A percentile compares a stretch with the other conserved stretches of the same genome.
Evolutionary conservation across 2,113 vertebrate genomes (phyloP).

Genomic region (Manacus vitellinus): DNA sequence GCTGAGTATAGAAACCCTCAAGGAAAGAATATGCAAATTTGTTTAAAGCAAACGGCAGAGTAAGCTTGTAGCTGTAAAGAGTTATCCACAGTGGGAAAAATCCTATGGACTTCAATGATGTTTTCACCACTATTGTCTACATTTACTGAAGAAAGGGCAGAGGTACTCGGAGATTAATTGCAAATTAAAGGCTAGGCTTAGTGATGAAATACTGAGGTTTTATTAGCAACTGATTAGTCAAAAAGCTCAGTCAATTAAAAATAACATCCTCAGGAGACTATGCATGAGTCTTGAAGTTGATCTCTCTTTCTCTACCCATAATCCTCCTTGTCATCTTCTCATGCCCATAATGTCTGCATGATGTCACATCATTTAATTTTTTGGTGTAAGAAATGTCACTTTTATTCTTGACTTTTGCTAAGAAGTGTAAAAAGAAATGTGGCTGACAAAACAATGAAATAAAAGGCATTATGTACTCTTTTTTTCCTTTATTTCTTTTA

Average conservation of each 20-base stretch:
- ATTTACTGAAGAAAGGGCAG: background rate
- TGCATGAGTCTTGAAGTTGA: background rate
- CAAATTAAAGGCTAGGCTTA: background rate
- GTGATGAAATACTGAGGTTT: slow-evolving; percentile 8
- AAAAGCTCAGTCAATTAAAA: background rate
- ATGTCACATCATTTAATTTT: background rate
- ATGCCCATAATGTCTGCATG: background rate
- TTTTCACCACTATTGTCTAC: background rate
- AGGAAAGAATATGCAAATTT: background rate
- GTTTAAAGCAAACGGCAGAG: background rate
- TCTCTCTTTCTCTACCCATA: background rate
- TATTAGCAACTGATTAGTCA: slow-evolving; percentile 1
- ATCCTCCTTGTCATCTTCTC: background rate
- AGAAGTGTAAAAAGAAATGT: background rate
- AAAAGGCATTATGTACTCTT: background rate
- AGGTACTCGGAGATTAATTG: background rate
- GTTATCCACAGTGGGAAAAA: background rate
- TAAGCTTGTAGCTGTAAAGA: background rate
- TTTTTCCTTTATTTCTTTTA: background rate
- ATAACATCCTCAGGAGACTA: background rate
- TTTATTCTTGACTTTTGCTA: background rate
- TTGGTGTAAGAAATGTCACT: background rate
- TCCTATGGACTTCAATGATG: background rate
- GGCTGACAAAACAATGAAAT: background rate
- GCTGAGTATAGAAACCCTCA: background rate